Evolutionary conservation across 2,113 vertebrate species (phyloP).

Genomic region (Cranoglanis bouderius): DNA sequence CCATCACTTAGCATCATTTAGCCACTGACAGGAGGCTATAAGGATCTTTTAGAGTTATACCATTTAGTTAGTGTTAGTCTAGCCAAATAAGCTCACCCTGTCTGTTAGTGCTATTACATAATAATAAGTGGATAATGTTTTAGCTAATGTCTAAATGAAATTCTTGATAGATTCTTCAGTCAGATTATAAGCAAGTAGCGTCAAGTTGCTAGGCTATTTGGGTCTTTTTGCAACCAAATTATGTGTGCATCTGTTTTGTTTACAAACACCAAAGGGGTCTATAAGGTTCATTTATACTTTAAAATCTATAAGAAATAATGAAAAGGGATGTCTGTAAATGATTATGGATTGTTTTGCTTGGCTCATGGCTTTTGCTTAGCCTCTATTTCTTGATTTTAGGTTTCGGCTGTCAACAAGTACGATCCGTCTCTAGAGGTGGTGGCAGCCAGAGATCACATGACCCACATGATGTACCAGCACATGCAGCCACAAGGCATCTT

Average conservation of each 20-base stretch:
- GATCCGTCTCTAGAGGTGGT: slow-evolving; percentile 86
- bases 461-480: slow-evolving; percentile 72
- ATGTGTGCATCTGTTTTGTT: neutral
- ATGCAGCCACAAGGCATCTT: slow-evolving; percentile 85
- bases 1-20: too few relatives aligned
- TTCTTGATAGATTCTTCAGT: neutral
- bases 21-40: too few relatives aligned
- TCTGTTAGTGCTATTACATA: too few relatives aligned
- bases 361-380: neutral
- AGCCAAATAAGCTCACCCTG: too few relatives aligned
- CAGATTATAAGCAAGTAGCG: neutral
- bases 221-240: neutral
- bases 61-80: too few relatives aligned
- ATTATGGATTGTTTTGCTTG: neutral
- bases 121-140: neutral
- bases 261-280: neutral
- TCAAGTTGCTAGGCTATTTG: neutral
- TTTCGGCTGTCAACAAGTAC: slow-evolving; percentile 80
- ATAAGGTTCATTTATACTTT: neutral
- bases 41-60: too few relatives aligned
- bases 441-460: slow-evolving; percentile 85
- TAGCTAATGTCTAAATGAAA: neutral
- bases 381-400: slow-evolving; percentile 68
- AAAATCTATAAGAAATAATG: neutral
- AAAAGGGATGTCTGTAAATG: neutral